Base-by-base conservation (phyloP, 2,113 vertebrate species). In the Charina bottae region DNA sequence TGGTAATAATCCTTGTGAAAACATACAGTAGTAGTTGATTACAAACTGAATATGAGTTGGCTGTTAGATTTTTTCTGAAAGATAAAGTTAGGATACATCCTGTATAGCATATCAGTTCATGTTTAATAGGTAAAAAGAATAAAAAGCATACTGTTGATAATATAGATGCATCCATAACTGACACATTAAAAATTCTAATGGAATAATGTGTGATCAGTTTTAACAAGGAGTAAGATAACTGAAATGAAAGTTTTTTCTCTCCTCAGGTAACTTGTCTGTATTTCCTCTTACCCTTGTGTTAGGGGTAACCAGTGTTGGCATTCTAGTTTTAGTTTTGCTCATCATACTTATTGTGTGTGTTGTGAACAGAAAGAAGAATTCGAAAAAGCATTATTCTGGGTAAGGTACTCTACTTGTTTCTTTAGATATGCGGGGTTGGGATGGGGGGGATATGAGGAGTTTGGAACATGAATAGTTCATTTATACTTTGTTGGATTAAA, bases 331-430 rank as follows among this genome's bases (percentile, higher is more conserved):
- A 93, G 93, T 98, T 87, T 94, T 98, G 94, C 97, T 99, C 94
- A 96, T 98, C 68, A 96, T 97, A 60, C 92, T 97, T 94, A 96
- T 97, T 13, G 97, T 98, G 94, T 98, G 98, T 95, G 89, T 99
- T 56, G 95, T 98, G 94, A 98, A 98, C 92, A 98, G 98, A 97
- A 97, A 98, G 96, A 98, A 97, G 90, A 98, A 97, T 94, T 97
- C 97, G 58, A 98, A 97, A 94, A 98, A 97, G 72, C 97, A 98
- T 84, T 99, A 99, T 26, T 97, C 98, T 94, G 98, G 99, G 99
- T 99, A 97, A 98, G 98, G 95, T 86, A 89, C 2, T 94, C 72
- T 86, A 4, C 54, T 86, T 55, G 49, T 89, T 89, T 96, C 95
- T 94, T 96, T 93, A 95, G 93, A 78, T 42, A 78, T 21, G 17